Evolutionary conservation across 2,888 invertebrate genomes (phyloP), one percentile per base, ranked within the genome.

Genomic region (Odiellus spinosus): DNA sequence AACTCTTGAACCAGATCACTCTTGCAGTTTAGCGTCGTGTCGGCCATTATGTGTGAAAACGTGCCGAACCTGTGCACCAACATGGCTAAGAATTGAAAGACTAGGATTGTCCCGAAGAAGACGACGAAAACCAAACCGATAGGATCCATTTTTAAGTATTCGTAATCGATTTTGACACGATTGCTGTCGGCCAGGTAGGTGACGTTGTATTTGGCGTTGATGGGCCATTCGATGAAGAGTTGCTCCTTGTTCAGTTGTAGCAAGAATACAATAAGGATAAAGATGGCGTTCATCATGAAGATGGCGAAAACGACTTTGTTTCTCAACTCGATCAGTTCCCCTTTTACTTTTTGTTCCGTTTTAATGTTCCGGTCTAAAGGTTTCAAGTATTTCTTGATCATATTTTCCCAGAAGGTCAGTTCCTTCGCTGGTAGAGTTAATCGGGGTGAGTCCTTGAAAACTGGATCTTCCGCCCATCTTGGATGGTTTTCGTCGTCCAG

Each of bases 51-150:
- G 65, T 98, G 96, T 2, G 95, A 85, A 51, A 98, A 70, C 2
- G 96, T 96, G 63, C 91, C 91, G 64, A 95, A 91, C 60, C 96
- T 80, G 82, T 96, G 96, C 77, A 95, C 88, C 73, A 98, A 74
- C 95, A 96, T 96, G 58, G 93, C 95, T 46, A 81, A 75, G 68
- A 96, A 96, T 70, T 98, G 95, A 59, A 95, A 88, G 36, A 93
- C 73, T 69, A 96, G 73, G 70, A 96, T 93, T 59, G 90, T 73
- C 38, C 91, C 91, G 69, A 96, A 98, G 76, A 96, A 93, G 70
- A 90, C 85, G 56, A 98, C 87, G 65, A 98, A 96, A 19, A 95
- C 88, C 52, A 98, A 71, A 73, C 96, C 87, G 57, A 93, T 93
- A 0, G 93, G 93, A 64, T 93, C 93, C 65, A 93, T 69, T 71